Base-by-base conservation (phyloP, 2,113 vertebrate species). In the Hiodon tergisus region DNA sequence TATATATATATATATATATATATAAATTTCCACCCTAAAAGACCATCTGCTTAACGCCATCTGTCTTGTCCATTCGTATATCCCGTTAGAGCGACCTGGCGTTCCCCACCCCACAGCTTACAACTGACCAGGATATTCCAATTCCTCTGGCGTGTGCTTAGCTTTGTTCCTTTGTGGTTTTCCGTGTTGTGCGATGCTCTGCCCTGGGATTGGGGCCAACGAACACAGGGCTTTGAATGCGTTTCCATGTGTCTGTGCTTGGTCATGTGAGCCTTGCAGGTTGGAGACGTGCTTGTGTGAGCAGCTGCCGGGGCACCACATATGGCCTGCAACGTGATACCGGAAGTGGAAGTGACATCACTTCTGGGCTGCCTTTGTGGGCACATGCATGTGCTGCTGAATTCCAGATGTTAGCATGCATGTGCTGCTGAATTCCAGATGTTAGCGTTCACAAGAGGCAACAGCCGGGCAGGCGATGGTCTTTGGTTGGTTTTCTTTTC, bases 331-430 rank as follows among this genome's bases (percentile, higher is more conserved):
- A 75, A 75, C 61, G 1, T 17, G 69, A 75, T 58, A 72, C 62
- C 60, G 66, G 69, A 75, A 75, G 50, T 59, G 48, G 47, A 17
- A 4, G 55, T 72, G 69, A 75, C 69, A 61, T 67, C 60, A 48
- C 53, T 16, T 52, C 61, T 9, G 65, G 65, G 6, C 17, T 11
- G 69, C 55, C 69, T 47, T 13, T 47, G 2, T 31, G 31, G 2
- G 31, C 31, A 31, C 69, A 16, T 55, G 54, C 17, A 46, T 67
- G 65, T 54, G 67, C 7, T 58, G 1, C 6, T 31, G 13, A 48
- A 71, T 54, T 17, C 48, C 31, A 31, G 31, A 31, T 31, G 13
- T 17, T 48, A 17, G 16, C 69, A 16, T 55, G 54, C 17, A 46
- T 67, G 65, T 54, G 67, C 7, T 58, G 1, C 6, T 31, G 13